Evolutionary conservation across 1,140 invertebrate genomes (phyloP), one percentile per base, ranked within the genome.

Genomic region (Tetragnatha versicolor): DNA sequence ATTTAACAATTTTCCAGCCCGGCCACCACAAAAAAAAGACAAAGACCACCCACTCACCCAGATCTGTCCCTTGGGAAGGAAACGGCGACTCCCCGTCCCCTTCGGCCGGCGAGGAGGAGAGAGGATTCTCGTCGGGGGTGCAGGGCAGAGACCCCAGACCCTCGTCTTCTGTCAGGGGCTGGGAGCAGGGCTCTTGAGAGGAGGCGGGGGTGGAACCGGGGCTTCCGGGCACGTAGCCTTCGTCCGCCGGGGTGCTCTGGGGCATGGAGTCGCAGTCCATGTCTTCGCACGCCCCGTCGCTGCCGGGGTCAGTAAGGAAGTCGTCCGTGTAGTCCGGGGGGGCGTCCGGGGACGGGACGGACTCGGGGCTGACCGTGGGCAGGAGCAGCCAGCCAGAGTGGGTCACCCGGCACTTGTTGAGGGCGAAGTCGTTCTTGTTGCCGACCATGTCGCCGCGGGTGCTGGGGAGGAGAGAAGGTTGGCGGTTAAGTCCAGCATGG

Each of bases 381-480:
- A 73, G 37, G 10, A 73, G 3, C 14, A 73, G 0, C 69, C 69
- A 73, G 10, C 69, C 69, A 6, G 35, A 39, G 10, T 4, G 10
- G 1, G 37, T 73, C 1, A 73, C 51, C 31, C 10, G 27, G 12
- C 69, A 73, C 45, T 42, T 60, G 10, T 60, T 73, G 12, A 60
- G 7, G 14, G 53, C 31, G 17, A n/a, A 60, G 7, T 73, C 69
- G 9, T 25, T n/a, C 33, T 60, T 73, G 25, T 73, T 45, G 2
- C 69, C 69, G 2, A 73, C 10, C 29, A 9, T 6, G 20, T 60
- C 37, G 5, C 53, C 53, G 9, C 33, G 4, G 4, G 35, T 60
- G 25, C 69, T 73, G n/a, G 17, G 37, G 53, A 10, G 20, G 37
- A 37, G 7, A n/a, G 0, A 31, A n/a, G 1, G 4, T 49, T 47